Conservation (phyloP, 2,888 invertebrate genomes). For the Polietes domitor region DNA sequence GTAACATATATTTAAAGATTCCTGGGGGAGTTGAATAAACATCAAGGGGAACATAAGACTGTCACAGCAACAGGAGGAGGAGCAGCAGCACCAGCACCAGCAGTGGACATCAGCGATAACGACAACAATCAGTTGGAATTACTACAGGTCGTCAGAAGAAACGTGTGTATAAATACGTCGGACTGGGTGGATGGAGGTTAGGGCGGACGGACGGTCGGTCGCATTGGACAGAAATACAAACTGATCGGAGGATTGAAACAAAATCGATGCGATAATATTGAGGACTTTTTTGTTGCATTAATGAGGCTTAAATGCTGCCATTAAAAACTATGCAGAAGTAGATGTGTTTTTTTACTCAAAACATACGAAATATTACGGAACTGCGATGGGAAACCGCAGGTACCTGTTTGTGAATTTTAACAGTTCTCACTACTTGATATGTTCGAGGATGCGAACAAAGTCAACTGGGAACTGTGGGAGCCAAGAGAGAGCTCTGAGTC, state of each 20-base stretch:
- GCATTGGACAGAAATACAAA: background rate
- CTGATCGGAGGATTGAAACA: conserved; percentile 8
- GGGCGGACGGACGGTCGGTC: background rate
- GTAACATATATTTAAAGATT: conserved; percentile 67
- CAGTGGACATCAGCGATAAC: background rate
- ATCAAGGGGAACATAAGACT: conserved; percentile 48
- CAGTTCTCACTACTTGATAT: too few relatives aligned
- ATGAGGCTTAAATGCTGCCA: conserved; percentile 69
- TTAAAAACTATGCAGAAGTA: conserved; percentile 66
- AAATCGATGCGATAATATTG: conserved; percentile 34
- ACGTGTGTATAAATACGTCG: conserved; percentile 12
- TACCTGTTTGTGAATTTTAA: background rate
- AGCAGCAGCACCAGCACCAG: background rate
- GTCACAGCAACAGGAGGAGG: conserved; percentile 13
- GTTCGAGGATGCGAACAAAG: too few relatives aligned
- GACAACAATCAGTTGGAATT: conserved; percentile 52
- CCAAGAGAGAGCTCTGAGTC: too few relatives aligned
- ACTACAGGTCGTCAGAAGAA: conserved; percentile 21
- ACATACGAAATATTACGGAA: background rate
- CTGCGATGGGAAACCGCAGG: conserved; percentile 27
- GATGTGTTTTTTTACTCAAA: conserved; percentile 55
- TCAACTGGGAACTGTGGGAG: too few relatives aligned
- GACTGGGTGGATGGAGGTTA: background rate
- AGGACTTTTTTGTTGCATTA: conserved; percentile 66
- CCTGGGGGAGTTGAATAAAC: conserved; percentile 67